A percentile compares a stretch with the other conserved stretches of the same genome.
phyloP scores from a whole-genome alignment of 2,113 vertebrate genomes.

The Mohoua ochrocephala region DNA sequence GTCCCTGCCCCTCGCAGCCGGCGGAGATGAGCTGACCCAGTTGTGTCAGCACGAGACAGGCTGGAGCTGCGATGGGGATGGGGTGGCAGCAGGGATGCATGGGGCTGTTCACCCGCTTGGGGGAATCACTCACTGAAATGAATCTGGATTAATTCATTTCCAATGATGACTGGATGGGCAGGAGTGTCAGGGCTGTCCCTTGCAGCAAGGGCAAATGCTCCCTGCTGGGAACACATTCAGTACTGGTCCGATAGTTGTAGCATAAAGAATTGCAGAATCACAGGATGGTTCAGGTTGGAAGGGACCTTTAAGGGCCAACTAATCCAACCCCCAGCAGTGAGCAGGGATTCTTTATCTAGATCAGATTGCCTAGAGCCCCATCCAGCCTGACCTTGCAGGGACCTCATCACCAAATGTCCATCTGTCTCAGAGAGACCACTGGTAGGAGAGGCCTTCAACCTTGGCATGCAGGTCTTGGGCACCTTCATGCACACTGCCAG shows the following conservation, averaged over 20 bases:
- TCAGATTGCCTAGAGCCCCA: neutral
- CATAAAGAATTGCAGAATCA: neutral
- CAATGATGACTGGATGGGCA: neutral
- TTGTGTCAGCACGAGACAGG: neutral
- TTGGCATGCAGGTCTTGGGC: neutral
- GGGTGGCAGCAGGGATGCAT: neutral
- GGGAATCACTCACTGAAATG: neutral
- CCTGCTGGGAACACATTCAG: neutral
- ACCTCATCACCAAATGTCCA: neutral
- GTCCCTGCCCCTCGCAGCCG: neutral
- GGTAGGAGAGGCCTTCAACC: neutral
- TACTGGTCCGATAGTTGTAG: rapidly evolving
- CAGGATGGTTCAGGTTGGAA: neutral
- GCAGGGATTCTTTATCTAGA: neutral
- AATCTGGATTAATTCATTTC: neutral
- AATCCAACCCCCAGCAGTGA: neutral
- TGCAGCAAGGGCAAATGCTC: neutral
- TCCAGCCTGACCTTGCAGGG: neutral
- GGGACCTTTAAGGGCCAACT: neutral
- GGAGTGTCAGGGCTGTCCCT: neutral
- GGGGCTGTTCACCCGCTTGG: neutral
- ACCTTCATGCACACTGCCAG: rapidly evolving
- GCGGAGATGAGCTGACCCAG: neutral
- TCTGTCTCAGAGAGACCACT: neutral
- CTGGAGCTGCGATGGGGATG: neutral